Evolutionary conservation across 2,888 invertebrate species (phyloP).

Genomic region (Drosophila neutralis): DNA sequence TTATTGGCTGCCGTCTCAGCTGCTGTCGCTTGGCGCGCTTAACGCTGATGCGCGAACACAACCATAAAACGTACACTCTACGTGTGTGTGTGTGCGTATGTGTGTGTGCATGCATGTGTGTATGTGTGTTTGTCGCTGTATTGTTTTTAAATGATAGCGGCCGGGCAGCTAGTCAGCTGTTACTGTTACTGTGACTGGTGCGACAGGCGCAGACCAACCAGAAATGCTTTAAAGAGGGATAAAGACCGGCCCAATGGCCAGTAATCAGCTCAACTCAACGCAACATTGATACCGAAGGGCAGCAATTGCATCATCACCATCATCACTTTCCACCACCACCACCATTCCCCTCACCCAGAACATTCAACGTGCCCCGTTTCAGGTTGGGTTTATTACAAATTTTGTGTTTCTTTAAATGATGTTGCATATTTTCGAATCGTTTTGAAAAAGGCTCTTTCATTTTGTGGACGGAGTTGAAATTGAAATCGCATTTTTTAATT

Average conservation of each 20-base stretch:
- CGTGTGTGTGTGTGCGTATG: neutral
- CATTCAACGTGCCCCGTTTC: neutral
- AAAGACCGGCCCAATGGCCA: slow-evolving; percentile 71
- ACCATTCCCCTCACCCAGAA: neutral
- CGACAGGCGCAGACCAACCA: slow-evolving; percentile 81
- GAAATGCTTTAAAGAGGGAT: slow-evolving; percentile 78
- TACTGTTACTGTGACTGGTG: slow-evolving; percentile 76
- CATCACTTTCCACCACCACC: neutral
- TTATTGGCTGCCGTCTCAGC: slow-evolving; percentile 81
- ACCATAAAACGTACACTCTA: slow-evolving; percentile 17
- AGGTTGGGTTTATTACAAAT: neutral
- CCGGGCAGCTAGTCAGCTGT: slow-evolving; percentile 72
- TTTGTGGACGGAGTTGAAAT: slow-evolving; percentile 41
- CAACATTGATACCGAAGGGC: slow-evolving; percentile 26
- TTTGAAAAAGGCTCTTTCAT: neutral
- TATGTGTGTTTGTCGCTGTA: slow-evolving; percentile 37
- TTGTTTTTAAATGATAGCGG: slow-evolving; percentile 75
- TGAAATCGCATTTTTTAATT: neutral
- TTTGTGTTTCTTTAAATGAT: slow-evolving; percentile 5
- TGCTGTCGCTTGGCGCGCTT: slow-evolving; percentile 64
- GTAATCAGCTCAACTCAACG: slow-evolving; percentile 55
- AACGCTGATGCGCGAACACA: slow-evolving; percentile 51
- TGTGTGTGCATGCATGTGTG: slow-evolving; percentile 3
- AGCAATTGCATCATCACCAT: slow-evolving; percentile 7
- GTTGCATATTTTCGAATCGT: neutral